Evolutionary conservation across 1,140 invertebrate species (phyloP), one percentile per base, ranked within the genome.

Genomic region (Monomorium pharaonis): DNA sequence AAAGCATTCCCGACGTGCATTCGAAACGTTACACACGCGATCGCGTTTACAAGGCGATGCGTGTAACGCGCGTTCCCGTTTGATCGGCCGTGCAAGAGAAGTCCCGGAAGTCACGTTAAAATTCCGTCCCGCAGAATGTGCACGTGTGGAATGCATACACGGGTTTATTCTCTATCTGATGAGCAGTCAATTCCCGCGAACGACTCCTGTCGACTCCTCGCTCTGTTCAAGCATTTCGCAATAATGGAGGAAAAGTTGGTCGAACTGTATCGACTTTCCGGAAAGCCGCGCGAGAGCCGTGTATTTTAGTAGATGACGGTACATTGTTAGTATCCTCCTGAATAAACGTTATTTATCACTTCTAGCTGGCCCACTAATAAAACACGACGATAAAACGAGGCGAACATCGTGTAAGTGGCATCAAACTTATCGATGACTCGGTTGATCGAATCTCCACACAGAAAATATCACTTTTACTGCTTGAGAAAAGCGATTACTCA

Each of bases 261-360:
- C 78, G 67, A 83, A 74, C 60, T 72, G 51, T 83, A 83, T 83
- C 78, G 51, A 49, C 78, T 83, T 83, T 83, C 51, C 78, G 67
- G 78, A 74, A 83, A 83, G 56, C 37, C 65, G 10, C 37, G 44
- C 27, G 67, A 58, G 37, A 37, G 51, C 24, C 49, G 51, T 44
- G 78, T 83, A 83, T 83, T 83, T 83, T 74, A 83, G 78, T 74
- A 33, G 51, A 74, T 74, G 67, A 83, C 78, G 51, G 27, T 18
- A 83, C 78, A 62, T 58, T 58, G 78, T 83, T 69, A 44, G 67
- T 72, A 51, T 44, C 69, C 76, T 5, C 67, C 14, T 58, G 67
- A 27, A 51, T 83, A 83, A 83, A 72, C 78, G 30, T 83, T 83
- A 83, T 83, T 83, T 83, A 83, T 83, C 70, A 74, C 51, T 81